Base-by-base conservation (phyloP, 2,797 vertebrate genomes). In the Notolabrus celidotus region DNA sequence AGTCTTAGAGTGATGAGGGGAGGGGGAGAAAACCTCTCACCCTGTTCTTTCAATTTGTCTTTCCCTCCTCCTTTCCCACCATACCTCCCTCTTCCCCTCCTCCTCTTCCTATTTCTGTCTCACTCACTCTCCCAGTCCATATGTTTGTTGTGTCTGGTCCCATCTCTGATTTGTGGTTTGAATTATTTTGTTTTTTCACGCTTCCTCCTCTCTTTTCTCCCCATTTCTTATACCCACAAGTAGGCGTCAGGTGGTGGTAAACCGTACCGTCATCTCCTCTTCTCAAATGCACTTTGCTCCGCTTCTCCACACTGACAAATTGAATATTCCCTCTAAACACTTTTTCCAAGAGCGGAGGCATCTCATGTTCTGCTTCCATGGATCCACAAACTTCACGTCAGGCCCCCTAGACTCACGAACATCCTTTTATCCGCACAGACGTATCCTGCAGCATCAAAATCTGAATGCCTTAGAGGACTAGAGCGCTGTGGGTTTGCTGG, bases 1-100 rank as follows among this genome's bases (percentile, higher is more conserved):
- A 89, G 90, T 91, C 87, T 92, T 90, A 89, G 78, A 82, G 86
- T 67, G 57, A 61, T 17, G 76, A 88, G 86, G 83, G 66, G 81
- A 83, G 75, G 77, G 79, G 84, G 72, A 84, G 84, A 86, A 89
- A 89, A 84, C 82, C 86, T 86, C 79, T 91, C 86, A 79, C 88
- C 85, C 86, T 77, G 49, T 77, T 86, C 83, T 87, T 89, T 91
- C 71, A 83, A 84, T 87, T 85, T 89, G 67, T 88, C 71, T 60
- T 49, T 65, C 43, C 65, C 56, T 51, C 72, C 86, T 74, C 43
- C 54, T 43, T 63, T 14, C 47, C 23, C 39, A 43, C 59, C 54
- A 12, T 27, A 39, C 33, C 5, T 46, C 54, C 64, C 42, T 57
- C 57, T 46, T 62, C 41, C 38, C 57, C 29, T n/a, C 16, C 27